phyloP scores from a whole-genome alignment of 37 sponge, comb jelly and placozoan species.

The Dysidea cf. avara region DNA sequence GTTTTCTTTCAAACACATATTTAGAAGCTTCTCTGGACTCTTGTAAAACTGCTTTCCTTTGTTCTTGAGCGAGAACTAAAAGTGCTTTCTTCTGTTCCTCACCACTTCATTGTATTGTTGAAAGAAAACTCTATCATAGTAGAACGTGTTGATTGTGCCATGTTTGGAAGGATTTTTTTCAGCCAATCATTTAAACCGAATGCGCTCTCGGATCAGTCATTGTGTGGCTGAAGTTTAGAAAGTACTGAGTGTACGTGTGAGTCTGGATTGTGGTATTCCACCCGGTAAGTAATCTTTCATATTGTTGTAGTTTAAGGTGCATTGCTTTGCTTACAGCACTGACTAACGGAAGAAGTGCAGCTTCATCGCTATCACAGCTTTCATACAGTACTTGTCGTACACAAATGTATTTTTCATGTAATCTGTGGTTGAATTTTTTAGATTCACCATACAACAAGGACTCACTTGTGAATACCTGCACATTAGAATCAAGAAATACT shows the following conservation, averaged over 20 bases:
- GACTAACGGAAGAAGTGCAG: no score
- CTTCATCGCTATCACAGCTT: no score
- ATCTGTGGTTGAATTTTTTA: constrained; percentile 27
- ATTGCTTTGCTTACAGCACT: constrained; percentile 21
- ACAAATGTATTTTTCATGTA: no score
- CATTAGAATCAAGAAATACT: constrained; percentile 12
- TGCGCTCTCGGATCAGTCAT: constrained; percentile 18
- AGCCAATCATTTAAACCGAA: constrained; percentile 29
- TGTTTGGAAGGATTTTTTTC: constrained; percentile 17
- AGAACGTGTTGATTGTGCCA: constrained; percentile 28
- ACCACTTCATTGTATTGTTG: constrained; percentile 6
- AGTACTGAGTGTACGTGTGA: not conserved
- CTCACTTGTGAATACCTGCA: constrained; percentile 21
- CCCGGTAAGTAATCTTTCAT: constrained; percentile 29
- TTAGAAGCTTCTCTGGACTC: no score
- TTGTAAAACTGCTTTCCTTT: no score
- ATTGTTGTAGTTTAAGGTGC: constrained; percentile 12
- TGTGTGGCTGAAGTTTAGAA: constrained; percentile 24
- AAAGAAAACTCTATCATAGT: constrained; percentile 1
- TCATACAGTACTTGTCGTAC: no score
- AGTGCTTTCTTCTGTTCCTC: constrained; percentile 5
- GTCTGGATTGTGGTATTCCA: constrained; percentile 17
- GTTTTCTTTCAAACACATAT: no score
- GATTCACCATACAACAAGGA: constrained; percentile 13
- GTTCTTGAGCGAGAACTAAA: not conserved